Evolutionary conservation across 1,140 invertebrate species (phyloP).

Genomic region (Drosophila serrata): DNA sequence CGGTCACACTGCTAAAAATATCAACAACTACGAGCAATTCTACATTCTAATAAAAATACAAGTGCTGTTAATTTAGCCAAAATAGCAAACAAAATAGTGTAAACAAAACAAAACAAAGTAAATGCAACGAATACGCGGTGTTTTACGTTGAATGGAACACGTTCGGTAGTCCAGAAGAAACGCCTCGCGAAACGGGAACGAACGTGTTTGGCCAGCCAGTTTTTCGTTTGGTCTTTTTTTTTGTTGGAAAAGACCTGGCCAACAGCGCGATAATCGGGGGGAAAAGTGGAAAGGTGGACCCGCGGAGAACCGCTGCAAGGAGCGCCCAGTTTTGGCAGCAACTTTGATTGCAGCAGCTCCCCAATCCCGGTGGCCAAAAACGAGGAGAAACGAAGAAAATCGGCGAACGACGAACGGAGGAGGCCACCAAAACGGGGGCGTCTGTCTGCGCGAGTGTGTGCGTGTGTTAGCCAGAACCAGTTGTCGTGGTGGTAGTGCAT

Average conservation of each 20-base stretch:
- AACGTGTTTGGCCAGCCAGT: slow-evolving; percentile 71
- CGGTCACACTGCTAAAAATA: slow-evolving; percentile 9
- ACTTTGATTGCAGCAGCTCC: slow-evolving; percentile 31
- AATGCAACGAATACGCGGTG: neutral
- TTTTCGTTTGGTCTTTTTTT: slow-evolving; percentile 60
- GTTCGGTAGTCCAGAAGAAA: slow-evolving; percentile 6
- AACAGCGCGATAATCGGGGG: slow-evolving; percentile 43
- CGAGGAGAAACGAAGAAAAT: slow-evolving; percentile 2
- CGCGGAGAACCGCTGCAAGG: slow-evolving; percentile 54
- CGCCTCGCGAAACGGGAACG: slow-evolving; percentile 52
- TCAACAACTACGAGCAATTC: slow-evolving; percentile 11
- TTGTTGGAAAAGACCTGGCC: slow-evolving; percentile 46
- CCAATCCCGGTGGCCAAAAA: slow-evolving; percentile 51
- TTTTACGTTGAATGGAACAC: neutral
- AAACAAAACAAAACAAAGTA: neutral
- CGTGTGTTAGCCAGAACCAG: slow-evolving; percentile 67
- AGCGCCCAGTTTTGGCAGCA: slow-evolving; percentile 58
- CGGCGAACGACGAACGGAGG: slow-evolving; percentile 31
- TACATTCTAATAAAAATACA: slow-evolving; percentile 21
- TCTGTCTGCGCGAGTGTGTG: slow-evolving; percentile 31
- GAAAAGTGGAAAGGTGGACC: slow-evolving; percentile 36
- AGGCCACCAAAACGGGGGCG: slow-evolving; percentile 66
- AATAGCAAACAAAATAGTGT: slow-evolving; percentile 10
- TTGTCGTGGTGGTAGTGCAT: slow-evolving; percentile 39
- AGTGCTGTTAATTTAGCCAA: slow-evolving; percentile 25